phyloP scores from a whole-genome alignment of 2,797 vertebrate species.

The Psittacula echo region DNA sequence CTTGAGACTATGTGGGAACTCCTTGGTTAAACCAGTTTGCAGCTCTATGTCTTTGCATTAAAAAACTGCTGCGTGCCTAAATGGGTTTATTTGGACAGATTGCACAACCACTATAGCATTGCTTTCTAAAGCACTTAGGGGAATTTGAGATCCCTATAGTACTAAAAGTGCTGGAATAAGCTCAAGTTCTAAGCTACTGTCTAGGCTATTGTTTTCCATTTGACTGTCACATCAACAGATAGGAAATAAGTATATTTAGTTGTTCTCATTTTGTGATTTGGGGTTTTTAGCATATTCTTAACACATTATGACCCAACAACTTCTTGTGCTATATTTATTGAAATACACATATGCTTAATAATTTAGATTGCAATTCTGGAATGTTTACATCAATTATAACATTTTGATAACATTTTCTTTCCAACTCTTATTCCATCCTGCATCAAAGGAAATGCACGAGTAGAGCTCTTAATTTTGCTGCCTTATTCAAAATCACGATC shows the following conservation, averaged over 20 bases:
- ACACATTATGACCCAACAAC: neutral
- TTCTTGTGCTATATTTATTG: neutral
- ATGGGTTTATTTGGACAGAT: neutral
- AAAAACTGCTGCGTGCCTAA: conserved; percentile 1
- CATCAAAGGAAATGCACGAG: neutral
- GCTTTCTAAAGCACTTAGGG: conserved; percentile 13
- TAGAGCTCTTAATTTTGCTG: conserved; percentile 4
- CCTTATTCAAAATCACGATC: conserved; percentile 20
- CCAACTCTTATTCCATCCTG: neutral
- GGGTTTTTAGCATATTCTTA: neutral
- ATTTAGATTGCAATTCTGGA: conserved; percentile 4
- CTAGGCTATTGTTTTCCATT: conserved; percentile 7
- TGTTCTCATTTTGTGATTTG: neutral
- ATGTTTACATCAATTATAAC: neutral
- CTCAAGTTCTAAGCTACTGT: neutral
- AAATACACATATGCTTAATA: conserved; percentile 16
- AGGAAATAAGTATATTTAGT: neutral
- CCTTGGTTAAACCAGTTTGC: neutral
- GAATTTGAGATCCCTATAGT: neutral
- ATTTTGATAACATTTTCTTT: conserved; percentile 1
- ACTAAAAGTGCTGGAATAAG: neutral
- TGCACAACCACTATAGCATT: neutral
- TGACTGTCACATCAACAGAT: neutral
- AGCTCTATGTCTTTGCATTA: neutral
- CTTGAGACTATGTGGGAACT: neutral